Base-by-base conservation (phyloP, 2,797 vertebrate genomes). In the Dromococcyx pavoninus region DNA sequence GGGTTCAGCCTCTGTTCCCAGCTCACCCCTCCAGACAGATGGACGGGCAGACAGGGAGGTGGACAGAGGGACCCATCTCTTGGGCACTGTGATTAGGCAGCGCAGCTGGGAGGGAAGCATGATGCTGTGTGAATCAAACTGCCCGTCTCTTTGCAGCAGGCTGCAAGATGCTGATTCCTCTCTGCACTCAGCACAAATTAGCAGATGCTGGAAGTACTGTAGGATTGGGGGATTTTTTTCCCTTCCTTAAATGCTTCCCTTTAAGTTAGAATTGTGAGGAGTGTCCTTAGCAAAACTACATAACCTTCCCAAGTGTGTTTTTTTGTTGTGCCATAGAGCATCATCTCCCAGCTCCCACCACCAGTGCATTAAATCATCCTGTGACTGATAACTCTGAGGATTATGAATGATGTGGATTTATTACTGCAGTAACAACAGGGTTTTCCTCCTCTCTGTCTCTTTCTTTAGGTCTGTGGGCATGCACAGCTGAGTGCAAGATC, bases 401-500 rank as follows among this genome's bases (percentile, higher is more conserved):
- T 48, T 78, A 60, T 1, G 16, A 69, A 33, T 5, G 5, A 30
- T 39, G 71, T 53, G 82, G 53, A 48, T 90, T 88, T 80, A 79
- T 56, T 75, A 46, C 66, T 76, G 33, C 73, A 48, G 44, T 86
- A 87, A 93, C 0, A 1, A 81, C 24, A 43, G n/a, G 11, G 75
- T 75, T 91, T 66, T 61, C 28, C 17, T 71, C n/a, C 39, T 87
- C 64, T 69, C 56, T n/a, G n/a, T 88, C 17, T 69, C 17, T 58
- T 74, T 82, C n/a, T 58, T 66, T 50, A 99, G 99, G 98, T 97
- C 97, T 99, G 71, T 99, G 99, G 99, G 99, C 99, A 2, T 99
- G 99, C 89, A 99, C 99, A 0, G 99, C 98, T 0, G 99, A 99
- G 94, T 99, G 99, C 97, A 99, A 99, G 97, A 98, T 99, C 95